These are phyloP conservation scores for Idaea dimidiata DNA, from an alignment of 2,888 invertebrate genomes.

Conservation along the genomic window DNA sequence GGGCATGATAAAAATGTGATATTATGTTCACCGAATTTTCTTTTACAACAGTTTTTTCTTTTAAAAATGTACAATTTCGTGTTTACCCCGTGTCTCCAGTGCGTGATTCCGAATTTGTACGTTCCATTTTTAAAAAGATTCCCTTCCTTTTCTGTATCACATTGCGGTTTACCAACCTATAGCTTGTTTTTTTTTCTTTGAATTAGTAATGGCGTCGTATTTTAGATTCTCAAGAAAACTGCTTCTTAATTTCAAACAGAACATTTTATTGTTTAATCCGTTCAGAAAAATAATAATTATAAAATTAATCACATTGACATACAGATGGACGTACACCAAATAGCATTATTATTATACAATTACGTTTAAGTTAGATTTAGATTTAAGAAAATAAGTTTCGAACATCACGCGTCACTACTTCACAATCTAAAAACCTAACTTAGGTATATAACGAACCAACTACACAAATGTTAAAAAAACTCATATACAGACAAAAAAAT, in stretches of 20 bases:
- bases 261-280: constrained; percentile 81
- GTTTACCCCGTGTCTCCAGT: not conserved
- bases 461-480: constrained; percentile 72
- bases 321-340: constrained; percentile 80
- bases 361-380: constrained; percentile 65
- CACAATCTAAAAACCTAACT: constrained; percentile 66
- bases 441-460: constrained; percentile 59
- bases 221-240: constrained; percentile 46
- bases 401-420: constrained; percentile 61
- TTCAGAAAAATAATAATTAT: constrained; percentile 69
- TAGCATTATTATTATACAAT: constrained; percentile 71
- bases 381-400: constrained; percentile 62
- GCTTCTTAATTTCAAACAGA: constrained; percentile 75
- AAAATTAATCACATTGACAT: constrained; percentile 78
- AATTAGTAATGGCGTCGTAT: constrained; percentile 16
- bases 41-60: constrained; percentile 21
- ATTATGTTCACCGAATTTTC: constrained; percentile 33
- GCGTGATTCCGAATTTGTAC: not conserved
- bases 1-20: constrained; percentile 73
- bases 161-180: not conserved
- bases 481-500: constrained; percentile 78
- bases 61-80: constrained; percentile 7
- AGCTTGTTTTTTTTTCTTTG: constrained; percentile 1
- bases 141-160: constrained; percentile 1
- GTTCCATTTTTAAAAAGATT: constrained; percentile 11